Evolutionary conservation across 2,888 invertebrate species (phyloP), one percentile per base, ranked within the genome.

Genomic region (Elysia crispata): DNA sequence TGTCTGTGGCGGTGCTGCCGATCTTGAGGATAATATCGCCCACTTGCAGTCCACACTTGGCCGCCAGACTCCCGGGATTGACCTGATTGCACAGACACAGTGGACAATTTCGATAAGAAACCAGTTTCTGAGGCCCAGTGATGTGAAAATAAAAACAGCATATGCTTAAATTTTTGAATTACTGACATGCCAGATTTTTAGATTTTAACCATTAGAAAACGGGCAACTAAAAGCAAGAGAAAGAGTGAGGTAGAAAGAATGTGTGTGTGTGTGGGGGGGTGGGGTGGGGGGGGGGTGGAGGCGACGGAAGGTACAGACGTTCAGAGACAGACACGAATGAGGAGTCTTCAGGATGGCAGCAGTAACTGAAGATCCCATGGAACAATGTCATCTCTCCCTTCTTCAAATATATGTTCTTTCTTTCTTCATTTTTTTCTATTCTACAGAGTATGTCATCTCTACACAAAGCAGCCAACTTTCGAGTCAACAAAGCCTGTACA

Each of bases 21-120:
- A 92, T 92, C 83, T 88, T 89, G 69, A 89, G 85, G 83, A 92
- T 91, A 80, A 88, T 84, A 86, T 92, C 92, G 73, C 92, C 92
- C 80, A 88, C 87, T 77, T 88, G 89, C 49, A 92, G 84, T 41
- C 92, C 92, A 86, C 91, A 90, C 82, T 90, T 90, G 25, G 90
- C 86, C 33, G 92, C 92, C 79, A 92, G 83, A 83, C 91, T 91
- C 62, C 91, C 91, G 57, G 90, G 90, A 67, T 89, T 91, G 20
- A 92, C 91, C 91, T 92, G 69, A 67, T 89, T 91, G 20, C 92
- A 91, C 91, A 91, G 69, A 13, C n/a, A 30, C 6, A 67, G 50
- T 20, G 57, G 73, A 49, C 18, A 33, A 41, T 33, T 49, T 49
- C 49, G 18, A 25, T 18, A 33, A n/a, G 72, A 72, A 72, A n/a